Base-by-base conservation (phyloP, 2,797 vertebrate genomes). In the Neosalanx taihuensis region DNA sequence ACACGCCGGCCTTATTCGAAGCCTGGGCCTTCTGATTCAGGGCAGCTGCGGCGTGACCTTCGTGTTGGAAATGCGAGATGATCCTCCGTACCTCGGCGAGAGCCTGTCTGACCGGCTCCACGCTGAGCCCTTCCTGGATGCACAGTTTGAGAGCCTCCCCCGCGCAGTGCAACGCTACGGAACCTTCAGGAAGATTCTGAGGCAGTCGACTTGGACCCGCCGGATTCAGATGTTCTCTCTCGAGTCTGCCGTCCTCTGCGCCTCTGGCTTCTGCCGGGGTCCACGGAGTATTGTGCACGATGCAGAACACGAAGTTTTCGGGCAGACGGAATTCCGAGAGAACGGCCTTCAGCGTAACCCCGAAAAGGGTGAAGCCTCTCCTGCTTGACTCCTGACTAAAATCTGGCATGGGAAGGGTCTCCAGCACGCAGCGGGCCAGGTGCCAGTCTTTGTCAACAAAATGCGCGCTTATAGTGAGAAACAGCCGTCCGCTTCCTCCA, bases 371-470 rank as follows among this genome's bases (percentile, higher is more conserved):
- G 31, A 66, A 72, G 0, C 79, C 72, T 2, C 79, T 46, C 10
- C 29, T 60, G 2, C 33, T 56, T 6, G 70, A 71, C 0, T 7
- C 68, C 53, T 76, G 56, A 59, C 76, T 82, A 15, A 79, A 60
- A 31, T 79, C 72, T 1, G 76, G 79, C 66, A 82, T 73, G 0
- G 64, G 82, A 2, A 71, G 83, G 1, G 87, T 91, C 73, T 86
- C 84, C 18, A 92, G 61, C 29, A 87, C 49, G 31, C 87, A 91
- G 4, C 85, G 83, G 0, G 86, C 87, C 67, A 86, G 72, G 13
- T 79, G 75, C 91, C 91, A 92, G 4, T 90, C 81, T 13, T 81
- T 76, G 12, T 92, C 90, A 0, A 91, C 82, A 49, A 91, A 89
- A 70, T 83, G 87, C 0, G 82, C 85, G 0, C 84, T 85, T 5